These are phyloP conservation scores for Lepidotrigona ventralis DNA, from an alignment of 1,140 invertebrate genomes.

Conservation along the genomic window DNA sequence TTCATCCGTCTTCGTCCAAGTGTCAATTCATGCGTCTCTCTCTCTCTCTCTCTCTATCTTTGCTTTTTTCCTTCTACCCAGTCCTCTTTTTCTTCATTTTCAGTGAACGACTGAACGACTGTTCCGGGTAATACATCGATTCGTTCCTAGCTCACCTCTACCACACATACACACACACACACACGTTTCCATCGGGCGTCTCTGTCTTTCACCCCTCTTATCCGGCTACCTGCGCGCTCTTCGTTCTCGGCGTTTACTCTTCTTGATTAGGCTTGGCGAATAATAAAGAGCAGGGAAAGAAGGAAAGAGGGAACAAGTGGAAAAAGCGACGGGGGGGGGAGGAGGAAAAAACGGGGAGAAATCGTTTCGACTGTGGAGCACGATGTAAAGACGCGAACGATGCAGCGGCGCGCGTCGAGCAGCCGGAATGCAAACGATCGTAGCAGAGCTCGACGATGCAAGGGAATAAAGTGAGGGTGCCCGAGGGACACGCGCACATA, in stretches of 20 bases:
- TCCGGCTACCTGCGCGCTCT: conserved; percentile 48
- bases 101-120: conserved; percentile 70
- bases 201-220: conserved; percentile 53
- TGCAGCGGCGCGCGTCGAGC: conserved; percentile 7
- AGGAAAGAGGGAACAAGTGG: not conserved
- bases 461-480: conserved; percentile 18
- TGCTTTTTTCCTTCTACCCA: conserved; percentile 20
- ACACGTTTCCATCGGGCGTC: conserved; percentile 59
- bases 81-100: conserved; percentile 62
- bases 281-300: conserved; percentile 47
- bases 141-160: conserved; percentile 70
- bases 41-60: conserved; percentile 30
- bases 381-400: conserved; percentile 52
- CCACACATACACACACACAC: conserved; percentile 33
- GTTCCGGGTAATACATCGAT: conserved; percentile 75
- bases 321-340: not conserved
- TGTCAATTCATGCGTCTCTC: conserved; percentile 30
- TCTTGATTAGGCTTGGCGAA: conserved; percentile 79
- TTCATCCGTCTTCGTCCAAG: conserved; percentile 50
- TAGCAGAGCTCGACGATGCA: not conserved
- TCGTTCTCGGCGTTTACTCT: conserved; percentile 77
- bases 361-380: conserved; percentile 28
- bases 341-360: conserved; percentile 20
- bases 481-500: conserved; percentile 32
- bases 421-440: conserved; percentile 2